Evolutionary conservation across 2,797 vertebrate genomes (phyloP).

Genomic region (Dermochelys coriacea): DNA sequence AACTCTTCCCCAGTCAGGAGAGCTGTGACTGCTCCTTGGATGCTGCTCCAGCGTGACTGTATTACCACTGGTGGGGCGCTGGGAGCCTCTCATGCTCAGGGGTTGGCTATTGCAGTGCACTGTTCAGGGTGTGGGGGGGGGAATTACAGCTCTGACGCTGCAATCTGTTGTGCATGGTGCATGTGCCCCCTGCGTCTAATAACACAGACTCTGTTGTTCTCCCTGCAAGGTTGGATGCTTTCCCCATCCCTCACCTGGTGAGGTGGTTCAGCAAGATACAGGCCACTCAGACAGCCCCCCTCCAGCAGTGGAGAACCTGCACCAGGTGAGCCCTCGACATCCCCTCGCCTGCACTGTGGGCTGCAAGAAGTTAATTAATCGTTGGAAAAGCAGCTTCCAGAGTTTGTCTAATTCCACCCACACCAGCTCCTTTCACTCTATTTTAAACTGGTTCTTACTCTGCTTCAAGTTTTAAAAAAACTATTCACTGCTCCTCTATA

Average conservation of each 20-base stretch:
- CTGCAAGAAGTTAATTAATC: slow-evolving; percentile 76
- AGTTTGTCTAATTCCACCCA: slow-evolving; percentile 72
- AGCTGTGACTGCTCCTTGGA: not conserved
- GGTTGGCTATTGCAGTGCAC: no score
- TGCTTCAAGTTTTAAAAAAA: slow-evolving; percentile 72
- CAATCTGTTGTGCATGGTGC: not conserved
- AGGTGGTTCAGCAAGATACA: not conserved
- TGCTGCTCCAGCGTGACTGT: not conserved
- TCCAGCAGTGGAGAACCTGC: not conserved
- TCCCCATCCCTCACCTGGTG: not conserved
- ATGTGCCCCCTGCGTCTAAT: not conserved
- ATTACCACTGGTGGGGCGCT: no score
- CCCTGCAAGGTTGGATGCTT: not conserved
- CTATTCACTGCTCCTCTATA: slow-evolving; percentile 56
- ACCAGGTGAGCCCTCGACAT: not conserved
- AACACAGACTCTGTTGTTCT: not conserved
- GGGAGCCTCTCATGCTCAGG: not conserved
- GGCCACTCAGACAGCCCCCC: not conserved
- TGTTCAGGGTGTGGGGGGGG: not conserved
- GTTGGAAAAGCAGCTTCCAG: slow-evolving; percentile 70
- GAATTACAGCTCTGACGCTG: not conserved
- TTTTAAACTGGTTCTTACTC: slow-evolving; percentile 70
- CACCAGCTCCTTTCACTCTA: slow-evolving; percentile 70
- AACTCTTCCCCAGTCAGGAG: slow-evolving; percentile 33
- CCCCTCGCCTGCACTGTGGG: slow-evolving; percentile 36